Percentiles rank a stretch among this genome's conserved stretches.
Conservation (phyloP, 92 coral and sea anemone genomes). For the Heteractis magnifica region DNA sequence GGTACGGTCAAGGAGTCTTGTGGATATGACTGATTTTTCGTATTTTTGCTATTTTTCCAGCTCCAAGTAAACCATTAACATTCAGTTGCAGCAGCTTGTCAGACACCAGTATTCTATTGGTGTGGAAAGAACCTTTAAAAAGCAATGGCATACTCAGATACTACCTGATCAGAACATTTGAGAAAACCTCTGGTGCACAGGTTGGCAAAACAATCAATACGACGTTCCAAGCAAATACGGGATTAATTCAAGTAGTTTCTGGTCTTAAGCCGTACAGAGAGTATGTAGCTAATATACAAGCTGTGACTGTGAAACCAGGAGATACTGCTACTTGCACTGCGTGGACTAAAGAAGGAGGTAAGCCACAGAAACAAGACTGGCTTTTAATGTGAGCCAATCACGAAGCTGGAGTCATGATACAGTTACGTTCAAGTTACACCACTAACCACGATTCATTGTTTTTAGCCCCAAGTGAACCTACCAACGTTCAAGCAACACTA, state of each 20-base stretch:
- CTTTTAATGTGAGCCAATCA: too few species aligned
- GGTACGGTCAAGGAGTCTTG: background rate
- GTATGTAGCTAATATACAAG: constrained; percentile 44
- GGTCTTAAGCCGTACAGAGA: constrained; percentile 50
- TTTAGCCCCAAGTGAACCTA: constrained; percentile 64
- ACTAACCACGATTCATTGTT: background rate
- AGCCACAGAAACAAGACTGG: background rate
- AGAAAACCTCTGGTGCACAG: constrained; percentile 28
- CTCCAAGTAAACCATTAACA: background rate
- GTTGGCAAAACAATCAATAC: constrained; percentile 18
- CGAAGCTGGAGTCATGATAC: too few species aligned
- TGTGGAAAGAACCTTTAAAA: constrained; percentile 45
- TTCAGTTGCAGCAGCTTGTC: constrained; percentile 2
- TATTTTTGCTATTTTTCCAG: background rate
- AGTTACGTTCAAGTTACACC: too few species aligned
- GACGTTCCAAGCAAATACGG: background rate
- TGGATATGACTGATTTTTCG: background rate
- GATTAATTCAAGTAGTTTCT: background rate
- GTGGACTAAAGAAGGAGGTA: constrained; percentile 60
- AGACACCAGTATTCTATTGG: constrained; percentile 5
- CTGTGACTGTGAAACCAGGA: constrained; percentile 47
- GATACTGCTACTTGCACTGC: constrained; percentile 30
- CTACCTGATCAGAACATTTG: constrained; percentile 40
- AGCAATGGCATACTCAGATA: constrained; percentile 53
- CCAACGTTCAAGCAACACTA: constrained; percentile 31